Base-by-base conservation (phyloP, 2,113 vertebrate species). In the Microcebus murinus region DNA sequence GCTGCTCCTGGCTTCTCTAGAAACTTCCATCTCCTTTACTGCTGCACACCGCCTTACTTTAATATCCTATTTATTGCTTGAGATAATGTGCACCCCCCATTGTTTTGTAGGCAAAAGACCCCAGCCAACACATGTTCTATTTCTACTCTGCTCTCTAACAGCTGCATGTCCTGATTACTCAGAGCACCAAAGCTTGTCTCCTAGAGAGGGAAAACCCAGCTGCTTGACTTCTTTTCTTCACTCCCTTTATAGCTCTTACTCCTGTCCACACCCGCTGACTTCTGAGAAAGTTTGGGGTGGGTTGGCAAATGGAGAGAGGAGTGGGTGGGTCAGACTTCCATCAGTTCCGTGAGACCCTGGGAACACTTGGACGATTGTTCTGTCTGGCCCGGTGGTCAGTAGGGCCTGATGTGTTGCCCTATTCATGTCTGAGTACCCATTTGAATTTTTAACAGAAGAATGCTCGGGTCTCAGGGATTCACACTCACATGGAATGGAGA, bases 151-250 rank as follows among this genome's bases (percentile, higher is more conserved):
- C 68, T 42, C 27, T 79, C 42, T 57, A 17, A 67, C 80, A 92
- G 91, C 80, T 96, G 95, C 31, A 0, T 50, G 65, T 57, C 50
- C 34, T 36, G 36, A 48, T 85, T 42, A 14, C 20, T 55, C 80
- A 17, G 70, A 74, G 52, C 77, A 68, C 65, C 17, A 20, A 8
- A 23, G 36, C 17, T 68, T 39, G n/a, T 27, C 39, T 79, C 52
- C 85, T 52, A 63, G 48, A 77, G 76, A 82, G 50, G 68, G 73
- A n/a, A 88, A 79, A 39, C 50, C 31, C 55, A 96, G 92, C 86
- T 82, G 71, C 87, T 85, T n/a, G 27, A 9, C 8, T 36, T 63
- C 31, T 57, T 73, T 55, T 50, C 67, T 87, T 71, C 25, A 7
- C 15, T 50, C 42, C 31, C 18, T 45, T 48, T 71, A 59, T 85